phyloP scores from a whole-genome alignment of 2,797 vertebrate genomes.

The Myripristis jacobus region DNA sequence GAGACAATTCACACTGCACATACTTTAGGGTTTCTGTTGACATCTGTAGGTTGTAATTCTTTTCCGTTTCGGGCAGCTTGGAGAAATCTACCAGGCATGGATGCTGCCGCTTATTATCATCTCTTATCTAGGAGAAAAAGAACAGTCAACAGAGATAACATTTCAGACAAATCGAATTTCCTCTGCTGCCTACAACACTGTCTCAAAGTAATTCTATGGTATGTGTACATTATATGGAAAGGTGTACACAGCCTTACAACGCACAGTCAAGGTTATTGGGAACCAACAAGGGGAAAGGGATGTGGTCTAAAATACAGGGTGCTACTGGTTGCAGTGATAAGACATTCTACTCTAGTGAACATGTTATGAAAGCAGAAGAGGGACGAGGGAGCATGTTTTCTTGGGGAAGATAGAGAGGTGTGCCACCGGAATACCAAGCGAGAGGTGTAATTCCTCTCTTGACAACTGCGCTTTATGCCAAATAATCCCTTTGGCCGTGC shows the following conservation, averaged over 20 bases:
- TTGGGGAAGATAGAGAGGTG: conserved; percentile 67
- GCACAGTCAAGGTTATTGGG: conserved; percentile 49
- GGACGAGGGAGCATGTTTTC: conserved; percentile 77
- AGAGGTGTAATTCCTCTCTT: conserved; percentile 62
- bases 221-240: conserved; percentile 13
- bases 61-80: conserved; percentile 97
- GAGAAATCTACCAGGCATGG: conserved; percentile 98
- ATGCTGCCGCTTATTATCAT: conserved; percentile 98
- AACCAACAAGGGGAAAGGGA: conserved; percentile 54
- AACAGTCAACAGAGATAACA: conserved; percentile 39
- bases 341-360: conserved; percentile 69
- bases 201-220: neutral
- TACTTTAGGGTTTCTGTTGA: conserved; percentile 99
- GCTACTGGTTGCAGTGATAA: conserved; percentile 64
- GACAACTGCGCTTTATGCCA: conserved; percentile 61
- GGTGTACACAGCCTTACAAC: conserved; percentile 49
- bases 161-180: conserved; percentile 40
- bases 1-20: conserved; percentile 63
- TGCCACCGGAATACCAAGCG: conserved; percentile 62
- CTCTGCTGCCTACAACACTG: conserved; percentile 12
- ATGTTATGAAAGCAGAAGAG: conserved; percentile 73
- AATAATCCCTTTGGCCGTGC: conserved; percentile 72
- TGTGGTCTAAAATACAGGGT: conserved; percentile 52
- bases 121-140: conserved; percentile 87
- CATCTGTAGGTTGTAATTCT: conserved; percentile 99